Conservation (phyloP, 2,797 vertebrate species). For the Acanthurus leucopareius region DNA sequence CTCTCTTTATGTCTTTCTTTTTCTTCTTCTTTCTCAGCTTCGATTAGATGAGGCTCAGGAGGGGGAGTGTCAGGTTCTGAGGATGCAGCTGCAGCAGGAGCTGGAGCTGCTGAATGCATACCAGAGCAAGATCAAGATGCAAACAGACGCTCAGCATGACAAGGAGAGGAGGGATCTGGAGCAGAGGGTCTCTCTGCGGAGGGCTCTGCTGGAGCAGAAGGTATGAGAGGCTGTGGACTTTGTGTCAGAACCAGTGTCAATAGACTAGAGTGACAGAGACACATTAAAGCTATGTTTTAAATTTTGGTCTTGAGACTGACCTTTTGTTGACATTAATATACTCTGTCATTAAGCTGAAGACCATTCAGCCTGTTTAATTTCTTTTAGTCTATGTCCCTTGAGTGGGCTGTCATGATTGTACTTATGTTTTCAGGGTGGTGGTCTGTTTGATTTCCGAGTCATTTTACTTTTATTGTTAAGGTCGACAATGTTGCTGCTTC, state of each 20-base stretch:
- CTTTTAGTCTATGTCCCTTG: background rate
- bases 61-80: conserved; percentile 96
- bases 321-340: conserved; percentile 2
- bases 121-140: conserved; percentile 99
- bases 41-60: conserved; percentile 98
- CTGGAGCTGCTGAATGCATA: conserved; percentile 98
- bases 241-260: background rate
- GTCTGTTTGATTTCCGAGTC: too few relatives aligned
- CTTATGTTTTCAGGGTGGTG: background rate
- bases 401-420: background rate
- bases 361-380: background rate
- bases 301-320: background rate
- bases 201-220: conserved; percentile 98
- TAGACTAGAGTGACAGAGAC: background rate
- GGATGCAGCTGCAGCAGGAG: conserved; percentile 99
- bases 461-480: background rate
- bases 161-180: conserved; percentile 97
- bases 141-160: conserved; percentile 97
- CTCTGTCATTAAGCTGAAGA: conserved; percentile 11
- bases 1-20: background rate
- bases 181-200: conserved; percentile 95
- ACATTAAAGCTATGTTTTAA: background rate
- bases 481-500: too few relatives aligned
- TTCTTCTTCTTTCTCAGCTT: conserved; percentile 79
- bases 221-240: conserved; percentile 70